These are phyloP conservation scores for Lates calcarifer DNA, from an alignment of 2,113 vertebrate genomes.

Conservation along the genomic window DNA sequence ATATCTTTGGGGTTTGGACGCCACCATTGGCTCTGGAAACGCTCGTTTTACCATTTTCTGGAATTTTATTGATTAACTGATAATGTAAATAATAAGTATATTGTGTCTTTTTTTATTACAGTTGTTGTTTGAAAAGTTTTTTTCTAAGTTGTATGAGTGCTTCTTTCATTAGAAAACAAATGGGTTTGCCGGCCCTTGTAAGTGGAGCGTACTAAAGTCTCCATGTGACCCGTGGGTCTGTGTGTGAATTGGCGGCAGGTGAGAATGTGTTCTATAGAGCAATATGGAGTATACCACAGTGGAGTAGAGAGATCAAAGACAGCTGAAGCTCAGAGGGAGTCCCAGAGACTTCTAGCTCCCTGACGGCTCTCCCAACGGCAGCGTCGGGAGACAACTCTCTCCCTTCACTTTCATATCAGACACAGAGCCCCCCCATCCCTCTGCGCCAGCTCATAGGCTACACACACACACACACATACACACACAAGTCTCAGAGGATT, in stretches of 20 bases:
- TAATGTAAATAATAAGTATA: background rate
- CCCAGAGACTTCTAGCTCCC: conserved; percentile 75
- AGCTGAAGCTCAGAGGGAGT: conserved; percentile 77
- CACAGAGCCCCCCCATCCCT: conserved; percentile 70
- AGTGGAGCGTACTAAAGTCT: conserved; percentile 43
- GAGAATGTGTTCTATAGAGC: conserved; percentile 58
- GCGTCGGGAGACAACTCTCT: conserved; percentile 77
- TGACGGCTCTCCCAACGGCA: conserved; percentile 73
- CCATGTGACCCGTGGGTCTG: conserved; percentile 46
- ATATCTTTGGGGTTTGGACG: background rate
- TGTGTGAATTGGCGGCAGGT: conserved; percentile 57
- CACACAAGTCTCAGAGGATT: conserved; percentile 69
- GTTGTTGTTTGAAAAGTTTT: conserved; percentile 23
- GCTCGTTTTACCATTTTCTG: background rate
- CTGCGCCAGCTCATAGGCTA: conserved; percentile 34
- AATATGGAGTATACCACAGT: conserved; percentile 51
- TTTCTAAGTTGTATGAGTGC: background rate
- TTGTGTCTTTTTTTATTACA: background rate
- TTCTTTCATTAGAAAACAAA: background rate
- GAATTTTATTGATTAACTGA: background rate
- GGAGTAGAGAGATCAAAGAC: conserved; percentile 77
- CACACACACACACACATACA: conserved; percentile 40
- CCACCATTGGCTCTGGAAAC: background rate
- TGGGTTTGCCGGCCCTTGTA: conserved; percentile 24
- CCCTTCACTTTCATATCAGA: conserved; percentile 80